Evolutionary conservation across 1,140 invertebrate species (phyloP).

Genomic region (Zelostemma sp.): DNA sequence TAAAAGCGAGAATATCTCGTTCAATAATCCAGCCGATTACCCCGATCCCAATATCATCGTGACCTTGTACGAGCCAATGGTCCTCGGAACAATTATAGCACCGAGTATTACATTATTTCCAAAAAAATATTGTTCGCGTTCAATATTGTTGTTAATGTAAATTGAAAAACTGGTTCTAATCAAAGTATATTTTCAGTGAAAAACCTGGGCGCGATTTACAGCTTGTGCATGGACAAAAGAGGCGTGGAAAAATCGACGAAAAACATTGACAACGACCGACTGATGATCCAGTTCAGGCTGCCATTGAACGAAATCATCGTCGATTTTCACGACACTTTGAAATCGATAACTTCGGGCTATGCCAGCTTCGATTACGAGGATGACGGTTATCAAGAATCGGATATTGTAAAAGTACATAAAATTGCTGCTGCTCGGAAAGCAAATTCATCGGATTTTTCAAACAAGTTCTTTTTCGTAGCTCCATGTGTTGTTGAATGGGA

Average conservation of each 20-base stretch:
- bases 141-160: too few species aligned
- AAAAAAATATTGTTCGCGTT: too few species aligned
- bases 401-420: conserved; percentile 83
- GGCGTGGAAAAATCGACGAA: conserved; percentile 81
- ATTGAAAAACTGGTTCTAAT: conserved; percentile 4
- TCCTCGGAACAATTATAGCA: conserved; percentile 90
- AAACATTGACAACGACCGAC: conserved; percentile 85
- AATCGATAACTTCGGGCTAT: conserved; percentile 92
- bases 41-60: conserved; percentile 78
- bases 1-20: conserved; percentile 75
- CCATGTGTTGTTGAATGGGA: conserved; percentile 85
- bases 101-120: conserved; percentile 72
- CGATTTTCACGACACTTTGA: conserved; percentile 95
- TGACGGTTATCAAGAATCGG: conserved; percentile 81
- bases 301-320: conserved; percentile 94
- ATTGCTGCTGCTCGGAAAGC: conserved; percentile 10
- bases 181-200: conserved; percentile 69
- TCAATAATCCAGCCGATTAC: conserved; percentile 89
- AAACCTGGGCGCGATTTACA: conserved; percentile 79
- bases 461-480: conserved; percentile 78
- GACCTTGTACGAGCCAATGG: conserved; percentile 90
- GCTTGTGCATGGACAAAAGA: conserved; percentile 82
- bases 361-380: conserved; percentile 99
- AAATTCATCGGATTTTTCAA: too few species aligned
- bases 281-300: conserved; percentile 86